phyloP scores from a whole-genome alignment of 1,140 invertebrate species.

The Catajapyx aquilonaris region DNA sequence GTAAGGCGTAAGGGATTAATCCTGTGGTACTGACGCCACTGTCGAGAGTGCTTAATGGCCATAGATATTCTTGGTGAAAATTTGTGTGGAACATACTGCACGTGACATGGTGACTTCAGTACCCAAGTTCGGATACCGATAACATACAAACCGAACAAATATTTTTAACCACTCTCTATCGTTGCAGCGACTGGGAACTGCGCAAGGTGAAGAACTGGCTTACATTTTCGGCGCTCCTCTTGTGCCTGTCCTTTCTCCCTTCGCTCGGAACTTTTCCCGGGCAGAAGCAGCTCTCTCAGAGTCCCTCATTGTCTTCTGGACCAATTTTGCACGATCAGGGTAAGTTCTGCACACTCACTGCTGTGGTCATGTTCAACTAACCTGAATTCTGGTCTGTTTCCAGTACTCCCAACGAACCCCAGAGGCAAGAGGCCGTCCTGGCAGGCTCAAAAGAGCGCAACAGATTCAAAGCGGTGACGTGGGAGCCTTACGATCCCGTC shows the following conservation, averaged over 20 bases:
- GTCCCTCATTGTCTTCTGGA: conserved; percentile 64
- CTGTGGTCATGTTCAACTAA: background rate
- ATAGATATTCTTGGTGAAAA: too few species aligned
- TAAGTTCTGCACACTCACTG: conserved; percentile 26
- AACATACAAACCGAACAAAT: too few species aligned
- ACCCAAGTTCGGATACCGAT: too few species aligned
- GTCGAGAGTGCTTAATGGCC: too few species aligned
- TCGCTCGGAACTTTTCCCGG: conserved; percentile 57
- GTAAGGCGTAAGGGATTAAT: too few species aligned
- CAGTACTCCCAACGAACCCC: conserved; percentile 72
- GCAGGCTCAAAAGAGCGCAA: conserved; percentile 58
- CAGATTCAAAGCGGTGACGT: conserved; percentile 56
- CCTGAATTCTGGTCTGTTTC: conserved; percentile 11
- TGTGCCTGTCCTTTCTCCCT: conserved; percentile 46
- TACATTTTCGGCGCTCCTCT: conserved; percentile 69
- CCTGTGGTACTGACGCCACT: too few species aligned
- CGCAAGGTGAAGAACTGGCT: conserved; percentile 75
- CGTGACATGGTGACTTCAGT: too few species aligned
- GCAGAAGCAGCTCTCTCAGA: conserved; percentile 61
- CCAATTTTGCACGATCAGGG: conserved; percentile 83
- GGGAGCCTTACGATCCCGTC: conserved; percentile 75
- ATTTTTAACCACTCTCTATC: too few species aligned
- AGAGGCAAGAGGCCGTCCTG: conserved; percentile 44
- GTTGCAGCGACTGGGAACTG: conserved; percentile 56
- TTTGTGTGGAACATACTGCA: too few species aligned